These are phyloP conservation scores for Celastrina argiolus DNA, from an alignment of 2,888 invertebrate species.

Conservation along the genomic window DNA sequence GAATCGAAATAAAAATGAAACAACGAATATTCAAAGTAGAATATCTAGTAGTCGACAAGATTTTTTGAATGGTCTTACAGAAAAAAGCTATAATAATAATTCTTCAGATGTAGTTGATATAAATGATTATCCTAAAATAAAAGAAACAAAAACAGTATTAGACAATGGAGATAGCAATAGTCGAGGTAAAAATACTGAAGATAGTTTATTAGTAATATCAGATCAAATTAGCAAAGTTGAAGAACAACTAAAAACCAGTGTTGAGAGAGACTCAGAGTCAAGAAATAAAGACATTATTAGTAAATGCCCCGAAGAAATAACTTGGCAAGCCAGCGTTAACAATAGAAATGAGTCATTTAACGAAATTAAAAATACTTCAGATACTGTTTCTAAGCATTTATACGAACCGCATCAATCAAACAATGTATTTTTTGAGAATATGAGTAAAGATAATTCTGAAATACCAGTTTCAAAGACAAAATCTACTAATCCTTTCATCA, in stretches of 20 bases:
- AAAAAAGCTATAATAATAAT: conserved; percentile 46
- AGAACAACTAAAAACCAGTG: conserved; percentile 68
- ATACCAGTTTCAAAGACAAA: conserved; percentile 43
- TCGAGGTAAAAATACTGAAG: conserved; percentile 69
- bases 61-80: conserved; percentile 70
- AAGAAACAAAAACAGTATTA: conserved; percentile 35
- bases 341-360: conserved; percentile 41
- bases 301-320: background rate
- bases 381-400: background rate
- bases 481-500: conserved; percentile 63
- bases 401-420: background rate
- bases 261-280: conserved; percentile 53
- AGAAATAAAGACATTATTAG: background rate
- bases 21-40: conserved; percentile 65
- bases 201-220: conserved; percentile 70
- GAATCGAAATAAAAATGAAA: conserved; percentile 63
- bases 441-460: conserved; percentile 36
- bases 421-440: background rate
- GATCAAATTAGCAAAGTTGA: conserved; percentile 70
- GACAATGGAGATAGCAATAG: conserved; percentile 38
- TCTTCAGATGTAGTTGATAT: conserved; percentile 49
- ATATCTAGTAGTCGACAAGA: conserved; percentile 70
- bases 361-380: background rate
- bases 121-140: conserved; percentile 44
- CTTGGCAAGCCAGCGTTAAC: conserved; percentile 40